A percentile compares a stretch with the other conserved stretches of the same genome.
These are phyloP conservation scores for Podilymbus podiceps DNA, from an alignment of 2,113 vertebrate species.

Conservation along the genomic window DNA sequence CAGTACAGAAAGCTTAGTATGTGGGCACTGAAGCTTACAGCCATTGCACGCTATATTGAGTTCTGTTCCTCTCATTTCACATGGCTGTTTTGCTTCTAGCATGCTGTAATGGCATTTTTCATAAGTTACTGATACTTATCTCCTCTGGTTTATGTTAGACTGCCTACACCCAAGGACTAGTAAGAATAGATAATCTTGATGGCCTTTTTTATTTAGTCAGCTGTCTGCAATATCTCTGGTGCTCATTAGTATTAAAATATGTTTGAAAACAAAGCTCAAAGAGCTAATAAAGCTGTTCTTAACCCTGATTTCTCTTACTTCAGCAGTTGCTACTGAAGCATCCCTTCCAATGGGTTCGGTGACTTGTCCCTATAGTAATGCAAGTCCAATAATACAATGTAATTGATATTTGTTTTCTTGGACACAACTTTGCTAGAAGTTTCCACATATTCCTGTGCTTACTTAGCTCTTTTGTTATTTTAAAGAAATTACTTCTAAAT, in stretches of 20 bases:
- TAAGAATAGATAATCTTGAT: background rate
- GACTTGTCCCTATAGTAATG: background rate
- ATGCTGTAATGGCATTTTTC: conserved; percentile 64
- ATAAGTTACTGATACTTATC: conserved; percentile 65
- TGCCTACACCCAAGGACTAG: background rate
- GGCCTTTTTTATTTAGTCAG: background rate
- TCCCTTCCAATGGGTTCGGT: background rate
- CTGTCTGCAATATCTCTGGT: background rate
- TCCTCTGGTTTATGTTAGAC: conserved; percentile 8
- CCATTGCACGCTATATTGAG: conserved; percentile 57
- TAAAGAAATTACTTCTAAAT: background rate
- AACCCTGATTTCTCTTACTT: background rate
- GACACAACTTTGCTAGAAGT: background rate
- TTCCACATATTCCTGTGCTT: background rate
- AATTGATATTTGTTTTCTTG: background rate
- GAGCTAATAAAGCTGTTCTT: background rate
- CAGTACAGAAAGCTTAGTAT: conserved; percentile 61
- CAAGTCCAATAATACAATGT: background rate
- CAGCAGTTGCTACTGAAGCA: background rate
- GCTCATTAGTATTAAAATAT: background rate
- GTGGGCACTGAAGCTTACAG: conserved; percentile 65
- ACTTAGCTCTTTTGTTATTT: background rate
- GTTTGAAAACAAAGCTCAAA: background rate
- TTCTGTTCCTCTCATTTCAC: conserved; percentile 46
- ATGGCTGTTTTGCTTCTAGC: conserved; percentile 51